Evolutionary conservation across 2,113 vertebrate species (phyloP).

Genomic region (Pygoscelis antarcticus): DNA sequence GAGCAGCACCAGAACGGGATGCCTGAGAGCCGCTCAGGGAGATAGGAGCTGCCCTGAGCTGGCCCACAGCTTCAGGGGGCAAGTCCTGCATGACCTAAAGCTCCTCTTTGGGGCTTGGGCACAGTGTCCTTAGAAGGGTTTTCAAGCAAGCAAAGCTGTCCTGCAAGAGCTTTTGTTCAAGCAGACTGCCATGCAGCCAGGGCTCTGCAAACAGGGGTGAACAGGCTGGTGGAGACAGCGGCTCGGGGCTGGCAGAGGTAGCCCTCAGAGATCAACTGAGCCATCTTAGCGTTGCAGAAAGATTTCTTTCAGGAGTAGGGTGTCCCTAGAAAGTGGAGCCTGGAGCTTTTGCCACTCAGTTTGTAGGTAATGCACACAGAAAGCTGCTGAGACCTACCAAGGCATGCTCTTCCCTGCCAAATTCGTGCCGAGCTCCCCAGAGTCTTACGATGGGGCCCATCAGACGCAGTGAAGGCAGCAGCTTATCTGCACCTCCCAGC

Average conservation of each 20-base stretch:
- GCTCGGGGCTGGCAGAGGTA: neutral
- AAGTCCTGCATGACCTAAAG: neutral
- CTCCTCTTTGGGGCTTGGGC: neutral
- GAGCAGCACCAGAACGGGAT: accelerated
- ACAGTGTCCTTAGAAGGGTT: neutral
- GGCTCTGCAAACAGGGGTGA: neutral
- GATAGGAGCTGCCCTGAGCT: neutral
- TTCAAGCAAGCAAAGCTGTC: neutral
- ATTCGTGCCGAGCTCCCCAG: neutral
- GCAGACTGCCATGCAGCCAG: neutral
- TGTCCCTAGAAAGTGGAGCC: neutral
- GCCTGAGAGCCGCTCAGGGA: neutral
- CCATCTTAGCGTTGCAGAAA: neutral
- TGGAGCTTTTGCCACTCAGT: neutral
- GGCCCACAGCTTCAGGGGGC: neutral
- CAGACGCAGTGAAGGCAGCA: neutral
- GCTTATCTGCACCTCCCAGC: neutral
- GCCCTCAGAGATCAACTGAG: neutral
- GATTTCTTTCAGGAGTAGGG: neutral
- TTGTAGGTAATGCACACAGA: neutral
- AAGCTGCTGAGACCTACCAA: neutral
- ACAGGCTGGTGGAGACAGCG: neutral
- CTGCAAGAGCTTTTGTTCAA: neutral
- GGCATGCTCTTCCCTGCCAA: accelerated
- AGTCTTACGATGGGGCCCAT: neutral